Conservation (phyloP, 2,888 invertebrate genomes). For the Pristionchus arcanus region DNA sequence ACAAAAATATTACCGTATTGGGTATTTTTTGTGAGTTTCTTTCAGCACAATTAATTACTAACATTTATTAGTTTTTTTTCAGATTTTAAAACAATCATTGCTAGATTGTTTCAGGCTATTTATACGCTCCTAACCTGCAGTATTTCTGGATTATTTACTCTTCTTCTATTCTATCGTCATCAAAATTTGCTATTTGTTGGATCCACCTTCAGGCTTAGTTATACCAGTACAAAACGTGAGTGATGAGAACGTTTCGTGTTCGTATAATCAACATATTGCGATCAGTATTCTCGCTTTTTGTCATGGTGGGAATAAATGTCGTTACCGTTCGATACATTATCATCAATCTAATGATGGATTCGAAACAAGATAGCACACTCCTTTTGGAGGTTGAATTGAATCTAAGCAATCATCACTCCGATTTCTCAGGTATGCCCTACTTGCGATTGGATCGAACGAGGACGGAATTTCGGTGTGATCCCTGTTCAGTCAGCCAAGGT, state of each 20-base stretch:
- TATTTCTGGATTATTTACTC: background rate
- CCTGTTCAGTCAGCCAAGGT: background rate
- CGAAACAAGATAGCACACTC: background rate
- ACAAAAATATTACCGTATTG: background rate
- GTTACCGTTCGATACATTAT: background rate
- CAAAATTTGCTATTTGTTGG: background rate
- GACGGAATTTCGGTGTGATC: background rate
- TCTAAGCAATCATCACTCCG: background rate
- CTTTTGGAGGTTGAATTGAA: background rate
- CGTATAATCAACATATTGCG: background rate
- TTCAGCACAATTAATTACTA: no score
- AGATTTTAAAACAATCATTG: no score
- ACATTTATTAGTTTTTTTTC: no score
- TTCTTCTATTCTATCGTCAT: background rate
- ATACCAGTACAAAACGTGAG: background rate
- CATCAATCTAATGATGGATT: background rate
- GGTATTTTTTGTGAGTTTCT: background rate
- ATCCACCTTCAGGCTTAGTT: background rate
- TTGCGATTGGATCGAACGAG: background rate
- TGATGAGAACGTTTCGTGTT: background rate
- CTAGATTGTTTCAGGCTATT: background rate
- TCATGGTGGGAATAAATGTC: background rate
- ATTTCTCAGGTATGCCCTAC: background rate
- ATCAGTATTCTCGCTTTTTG: background rate
- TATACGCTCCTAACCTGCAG: background rate